Evolutionary conservation across 1,140 invertebrate species (phyloP).

Genomic region (Lamellibrachia luymesi): DNA sequence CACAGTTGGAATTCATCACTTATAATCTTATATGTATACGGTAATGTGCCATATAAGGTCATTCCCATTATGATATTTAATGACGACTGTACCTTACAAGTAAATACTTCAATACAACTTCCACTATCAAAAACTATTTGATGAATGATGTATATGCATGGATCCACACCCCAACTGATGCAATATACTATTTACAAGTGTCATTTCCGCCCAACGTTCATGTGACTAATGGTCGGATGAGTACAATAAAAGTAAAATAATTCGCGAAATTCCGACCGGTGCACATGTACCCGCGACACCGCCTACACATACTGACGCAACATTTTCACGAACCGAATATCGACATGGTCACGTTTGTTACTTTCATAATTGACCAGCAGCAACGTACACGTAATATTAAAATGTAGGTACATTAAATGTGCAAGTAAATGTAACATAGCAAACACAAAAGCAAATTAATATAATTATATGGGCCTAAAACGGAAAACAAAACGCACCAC

Average conservation of each 20-base stretch:
- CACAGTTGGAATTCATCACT: no score
- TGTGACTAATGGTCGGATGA: not conserved
- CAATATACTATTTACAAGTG: not conserved
- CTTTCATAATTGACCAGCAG: not conserved
- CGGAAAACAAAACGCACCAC: constrained; percentile 30
- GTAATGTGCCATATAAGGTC: no score
- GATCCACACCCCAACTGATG: not conserved
- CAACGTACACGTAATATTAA: not conserved
- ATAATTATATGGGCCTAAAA: constrained; percentile 17
- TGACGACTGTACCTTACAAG: not conserved
- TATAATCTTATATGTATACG: no score
- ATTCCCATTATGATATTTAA: not conserved
- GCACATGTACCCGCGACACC: not conserved
- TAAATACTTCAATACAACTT: not conserved
- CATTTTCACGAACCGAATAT: not conserved
- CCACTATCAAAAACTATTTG: not conserved
- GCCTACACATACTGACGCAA: not conserved
- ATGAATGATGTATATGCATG: not conserved
- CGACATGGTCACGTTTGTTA: not conserved
- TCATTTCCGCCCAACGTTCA: not conserved
- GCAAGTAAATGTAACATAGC: not conserved
- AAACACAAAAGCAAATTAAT: not conserved
- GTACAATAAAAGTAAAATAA: not conserved
- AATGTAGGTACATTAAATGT: not conserved
- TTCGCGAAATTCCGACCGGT: not conserved